These are phyloP conservation scores for Temnopleurus reevesii DNA, from an alignment of 53 echinoderm and acorn worm genomes.

Conservation along the genomic window DNA sequence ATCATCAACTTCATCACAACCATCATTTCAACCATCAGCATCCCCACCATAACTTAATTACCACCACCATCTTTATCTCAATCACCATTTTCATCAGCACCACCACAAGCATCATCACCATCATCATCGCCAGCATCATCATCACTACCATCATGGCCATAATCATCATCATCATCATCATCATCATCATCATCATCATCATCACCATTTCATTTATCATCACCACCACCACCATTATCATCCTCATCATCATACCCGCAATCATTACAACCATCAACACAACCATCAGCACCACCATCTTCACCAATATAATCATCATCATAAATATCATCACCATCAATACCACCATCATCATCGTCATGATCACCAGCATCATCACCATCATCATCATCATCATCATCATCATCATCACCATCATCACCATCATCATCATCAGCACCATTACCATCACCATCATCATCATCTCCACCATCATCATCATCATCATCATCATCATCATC, in stretches of 20 bases:
- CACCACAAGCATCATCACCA: slow-evolving; percentile 20
- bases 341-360: neutral
- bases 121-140: neutral
- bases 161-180: neutral
- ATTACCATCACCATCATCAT: slow-evolving; percentile 19
- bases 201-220: no score
- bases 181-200: neutral
- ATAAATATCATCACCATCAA: neutral
- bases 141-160: neutral
- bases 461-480: neutral
- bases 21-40: neutral
- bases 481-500: neutral
- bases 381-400: neutral
- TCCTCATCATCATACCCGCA: neutral
- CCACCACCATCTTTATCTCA: neutral
- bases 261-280: neutral
- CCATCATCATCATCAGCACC: neutral
- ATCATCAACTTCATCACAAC: neutral
- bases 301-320: neutral
- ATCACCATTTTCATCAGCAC: neutral
- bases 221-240: neutral
- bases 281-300: neutral
- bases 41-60: neutral
- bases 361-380: neutral
- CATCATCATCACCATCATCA: slow-evolving; percentile 1